Percentiles rank a stretch among this genome's conserved stretches.
phyloP scores from a whole-genome alignment of 2,888 invertebrate genomes.

The Metallyticus violacea region DNA sequence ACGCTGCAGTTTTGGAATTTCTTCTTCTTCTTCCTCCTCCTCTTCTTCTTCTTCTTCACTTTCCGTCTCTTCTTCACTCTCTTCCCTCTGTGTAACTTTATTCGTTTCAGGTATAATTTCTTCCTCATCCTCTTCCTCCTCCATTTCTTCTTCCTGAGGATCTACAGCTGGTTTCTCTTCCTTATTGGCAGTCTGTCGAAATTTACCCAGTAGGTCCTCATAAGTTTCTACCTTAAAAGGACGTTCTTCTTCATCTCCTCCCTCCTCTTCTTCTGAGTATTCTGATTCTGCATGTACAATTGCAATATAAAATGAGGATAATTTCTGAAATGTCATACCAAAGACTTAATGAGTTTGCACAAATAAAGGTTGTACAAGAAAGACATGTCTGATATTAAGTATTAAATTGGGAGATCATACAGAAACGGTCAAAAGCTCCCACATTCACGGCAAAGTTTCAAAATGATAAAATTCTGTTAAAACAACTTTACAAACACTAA shows the following conservation, averaged over 20 bases:
- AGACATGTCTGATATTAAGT: too few species aligned
- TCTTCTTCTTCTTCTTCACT: constrained; percentile 46
- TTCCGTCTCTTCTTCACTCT: constrained; percentile 44
- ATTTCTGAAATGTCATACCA: background rate
- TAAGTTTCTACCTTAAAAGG: constrained; percentile 14
- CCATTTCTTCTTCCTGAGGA: constrained; percentile 28
- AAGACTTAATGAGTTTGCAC: background rate
- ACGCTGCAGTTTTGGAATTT: constrained; percentile 16
- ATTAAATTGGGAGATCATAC: too few species aligned
- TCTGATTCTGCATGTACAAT: constrained; percentile 14
- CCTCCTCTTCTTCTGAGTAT: constrained; percentile 32
- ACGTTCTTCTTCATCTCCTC: constrained; percentile 41
- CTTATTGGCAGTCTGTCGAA: constrained; percentile 43
- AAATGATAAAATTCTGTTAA: too few species aligned
- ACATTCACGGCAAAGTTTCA: too few species aligned
- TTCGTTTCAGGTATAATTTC: constrained; percentile 35
- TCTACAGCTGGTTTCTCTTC: constrained; percentile 29
- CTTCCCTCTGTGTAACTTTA: constrained; percentile 42
- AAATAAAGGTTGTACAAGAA: background rate
- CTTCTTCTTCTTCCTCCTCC: constrained; percentile 35
- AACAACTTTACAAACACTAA: too few species aligned
- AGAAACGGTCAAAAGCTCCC: too few species aligned
- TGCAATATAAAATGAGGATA: background rate
- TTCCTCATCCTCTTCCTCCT: constrained; percentile 39
- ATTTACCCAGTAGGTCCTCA: constrained; percentile 45